These are phyloP conservation scores for Apis cerana DNA, from an alignment of 1,140 invertebrate species.

Conservation along the genomic window DNA sequence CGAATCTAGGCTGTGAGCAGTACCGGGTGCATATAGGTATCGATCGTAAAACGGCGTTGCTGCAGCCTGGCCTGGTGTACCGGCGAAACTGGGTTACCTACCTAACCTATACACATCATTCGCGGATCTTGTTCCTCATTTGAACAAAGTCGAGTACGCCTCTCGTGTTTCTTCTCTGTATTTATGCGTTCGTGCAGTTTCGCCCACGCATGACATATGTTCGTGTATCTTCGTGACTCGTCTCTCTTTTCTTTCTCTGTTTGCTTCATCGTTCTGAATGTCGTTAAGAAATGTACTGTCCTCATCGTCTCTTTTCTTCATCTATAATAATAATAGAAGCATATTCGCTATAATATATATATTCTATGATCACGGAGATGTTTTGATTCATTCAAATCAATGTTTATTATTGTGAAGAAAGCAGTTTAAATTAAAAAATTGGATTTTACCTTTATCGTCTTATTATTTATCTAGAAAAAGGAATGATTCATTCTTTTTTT, in stretches of 20 bases:
- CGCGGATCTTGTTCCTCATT: conserved; percentile 46
- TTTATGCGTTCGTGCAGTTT: conserved; percentile 40
- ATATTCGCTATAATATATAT: not conserved
- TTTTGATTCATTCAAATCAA: not conserved
- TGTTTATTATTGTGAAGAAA: not conserved
- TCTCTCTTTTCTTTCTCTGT: conserved; percentile 25
- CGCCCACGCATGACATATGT: conserved; percentile 21
- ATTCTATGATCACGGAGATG: not conserved
- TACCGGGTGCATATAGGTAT: conserved; percentile 67
- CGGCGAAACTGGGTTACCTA: conserved; percentile 76
- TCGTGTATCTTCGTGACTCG: conserved; percentile 45
- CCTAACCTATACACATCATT: conserved; percentile 63
- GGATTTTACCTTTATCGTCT: not conserved
- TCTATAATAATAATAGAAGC: not conserved
- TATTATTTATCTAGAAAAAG: not conserved
- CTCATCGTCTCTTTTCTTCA: not conserved
- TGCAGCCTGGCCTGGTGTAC: conserved; percentile 73
- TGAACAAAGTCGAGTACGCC: conserved; percentile 34
- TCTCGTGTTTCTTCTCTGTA: conserved; percentile 22
- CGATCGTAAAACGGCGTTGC: conserved; percentile 61
- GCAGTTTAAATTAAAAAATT: not conserved
- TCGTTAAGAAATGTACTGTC: conserved; percentile 8
- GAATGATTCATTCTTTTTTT: not conserved
- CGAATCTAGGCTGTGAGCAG: conserved; percentile 68
- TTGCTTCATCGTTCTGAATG: conserved; percentile 23